Base-by-base conservation (phyloP, 2,113 vertebrate genomes). In the Chrysochloris asiatica region DNA sequence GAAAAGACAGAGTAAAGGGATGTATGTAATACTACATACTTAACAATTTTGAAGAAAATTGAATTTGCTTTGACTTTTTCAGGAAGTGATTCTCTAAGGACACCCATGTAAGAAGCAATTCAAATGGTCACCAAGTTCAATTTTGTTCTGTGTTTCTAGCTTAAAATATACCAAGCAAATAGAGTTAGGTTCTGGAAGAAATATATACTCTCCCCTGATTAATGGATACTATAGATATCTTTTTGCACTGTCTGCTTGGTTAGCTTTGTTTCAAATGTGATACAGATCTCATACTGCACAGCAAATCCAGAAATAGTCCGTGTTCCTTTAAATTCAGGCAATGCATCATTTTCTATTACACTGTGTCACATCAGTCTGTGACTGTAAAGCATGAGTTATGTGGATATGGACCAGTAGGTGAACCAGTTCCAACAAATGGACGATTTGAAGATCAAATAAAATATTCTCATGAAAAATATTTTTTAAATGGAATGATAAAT, bases 241-340 rank as follows among this genome's bases (percentile, higher is more conserved):
- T 95, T 97, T 93, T 97, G 93, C 96, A 97, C 95, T 98, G 96
- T 95, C 96, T 98, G 98, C 98, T 97, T 98, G 97, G 98, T 97
- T 98, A 98, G 97, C 96, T 98, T 97, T 98, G 97, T 97, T 98
- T 98, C 96, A 97, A 97, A 97, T 97, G 93, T 96, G 98, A 98
- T 98, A 98, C 96, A 98, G 97, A 98, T 98, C 97, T 98, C 96
- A 97, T 92, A 90, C 96, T 94, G 96, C 97, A 97, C 26, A 61
- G 97, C 93, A 89, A 79, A 98, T 97, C 95, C 97, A 96, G 96
- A 98, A 98, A 98, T 96, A 98, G 97, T 96, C 95, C 24, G 0
- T 98, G 97, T 98, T 98, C 95, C 97, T 98, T 98, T 98, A 98
- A 98, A 98, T 98, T 98, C 97, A 98, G 95, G 97, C 97, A 97